Conservation (phyloP, 92 coral and sea anemone genomes). For the Epizoanthus fatuus region DNA sequence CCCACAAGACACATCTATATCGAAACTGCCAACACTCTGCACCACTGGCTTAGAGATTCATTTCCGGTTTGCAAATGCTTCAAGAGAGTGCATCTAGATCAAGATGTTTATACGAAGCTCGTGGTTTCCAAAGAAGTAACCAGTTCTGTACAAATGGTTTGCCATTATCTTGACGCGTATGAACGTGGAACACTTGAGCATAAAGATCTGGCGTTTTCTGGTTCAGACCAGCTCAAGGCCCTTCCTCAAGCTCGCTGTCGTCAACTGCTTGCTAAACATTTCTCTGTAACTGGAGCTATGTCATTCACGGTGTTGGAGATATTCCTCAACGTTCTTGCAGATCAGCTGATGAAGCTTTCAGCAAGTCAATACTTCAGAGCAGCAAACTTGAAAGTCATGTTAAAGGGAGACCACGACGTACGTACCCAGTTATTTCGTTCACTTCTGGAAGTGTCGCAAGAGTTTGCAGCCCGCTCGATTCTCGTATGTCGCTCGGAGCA, state of each 20-base stretch:
- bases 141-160: slow-evolving; percentile 96
- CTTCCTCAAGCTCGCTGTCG: slow-evolving; percentile 67
- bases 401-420: slow-evolving; percentile 80
- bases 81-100: slow-evolving; percentile 63
- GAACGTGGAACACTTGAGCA: slow-evolving; percentile 82
- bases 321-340: slow-evolving; percentile 89
- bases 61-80: slow-evolving; percentile 90
- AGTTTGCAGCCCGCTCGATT: slow-evolving; percentile 95
- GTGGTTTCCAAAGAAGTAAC: slow-evolving; percentile 80
- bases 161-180: slow-evolving; percentile 85
- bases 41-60: slow-evolving; percentile 88
- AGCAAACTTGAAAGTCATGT: slow-evolving; percentile 72
- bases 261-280: slow-evolving; percentile 73
- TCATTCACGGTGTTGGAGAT: slow-evolving; percentile 82
- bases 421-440: slow-evolving; percentile 89
- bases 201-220: slow-evolving; percentile 72
- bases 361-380: slow-evolving; percentile 87
- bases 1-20: slow-evolving; percentile 80
- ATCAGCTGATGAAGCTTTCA: slow-evolving; percentile 94
- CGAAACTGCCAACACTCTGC: slow-evolving; percentile 94
- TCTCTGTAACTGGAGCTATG: slow-evolving; percentile 78
- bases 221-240: slow-evolving; percentile 64
- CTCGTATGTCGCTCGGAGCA: slow-evolving; percentile 78
- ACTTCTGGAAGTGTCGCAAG: slow-evolving; percentile 89
- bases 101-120: slow-evolving; percentile 73